Evolutionary conservation across 92 coral and sea anemone species (phyloP).

Genomic region (Phenganax stokvisi): DNA sequence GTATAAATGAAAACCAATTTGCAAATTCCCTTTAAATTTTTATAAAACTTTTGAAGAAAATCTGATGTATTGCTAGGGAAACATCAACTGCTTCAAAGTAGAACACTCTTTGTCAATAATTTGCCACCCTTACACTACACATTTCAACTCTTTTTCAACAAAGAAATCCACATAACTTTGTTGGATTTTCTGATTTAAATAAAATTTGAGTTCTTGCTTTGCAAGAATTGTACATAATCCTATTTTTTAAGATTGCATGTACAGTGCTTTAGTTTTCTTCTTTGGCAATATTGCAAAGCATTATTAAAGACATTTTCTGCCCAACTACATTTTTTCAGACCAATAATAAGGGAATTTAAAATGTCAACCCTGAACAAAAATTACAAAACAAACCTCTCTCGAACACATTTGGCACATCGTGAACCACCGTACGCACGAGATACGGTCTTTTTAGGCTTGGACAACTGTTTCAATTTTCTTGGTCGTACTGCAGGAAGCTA

Average conservation of each 20-base stretch:
- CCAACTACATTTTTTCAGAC: too few relatives aligned
- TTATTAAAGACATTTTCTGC: too few relatives aligned
- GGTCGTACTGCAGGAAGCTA: constrained; percentile 91
- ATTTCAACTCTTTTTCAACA: too few relatives aligned
- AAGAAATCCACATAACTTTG: too few relatives aligned
- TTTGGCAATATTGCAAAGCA: too few relatives aligned
- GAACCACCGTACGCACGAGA: constrained; percentile 97
- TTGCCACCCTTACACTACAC: too few relatives aligned
- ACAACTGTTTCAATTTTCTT: constrained; percentile 79
- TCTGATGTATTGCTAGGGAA: not conserved
- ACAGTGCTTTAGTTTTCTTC: too few relatives aligned
- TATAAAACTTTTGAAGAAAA: not conserved
- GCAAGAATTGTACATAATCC: too few relatives aligned
- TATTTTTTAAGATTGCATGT: too few relatives aligned
- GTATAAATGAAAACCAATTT: not conserved
- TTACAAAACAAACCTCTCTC: constrained; percentile 62
- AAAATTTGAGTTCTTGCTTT: too few relatives aligned
- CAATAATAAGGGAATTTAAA: not conserved
- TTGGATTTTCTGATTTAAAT: too few relatives aligned
- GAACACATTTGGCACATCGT: constrained; percentile 86
- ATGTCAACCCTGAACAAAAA: not conserved
- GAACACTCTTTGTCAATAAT: not conserved
- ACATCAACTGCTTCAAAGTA: not conserved
- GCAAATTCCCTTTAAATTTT: not conserved
- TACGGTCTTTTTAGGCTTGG: constrained; percentile 85